Evolutionary conservation across 1,140 invertebrate species (phyloP).

Genomic region (Watersipora subatra): DNA sequence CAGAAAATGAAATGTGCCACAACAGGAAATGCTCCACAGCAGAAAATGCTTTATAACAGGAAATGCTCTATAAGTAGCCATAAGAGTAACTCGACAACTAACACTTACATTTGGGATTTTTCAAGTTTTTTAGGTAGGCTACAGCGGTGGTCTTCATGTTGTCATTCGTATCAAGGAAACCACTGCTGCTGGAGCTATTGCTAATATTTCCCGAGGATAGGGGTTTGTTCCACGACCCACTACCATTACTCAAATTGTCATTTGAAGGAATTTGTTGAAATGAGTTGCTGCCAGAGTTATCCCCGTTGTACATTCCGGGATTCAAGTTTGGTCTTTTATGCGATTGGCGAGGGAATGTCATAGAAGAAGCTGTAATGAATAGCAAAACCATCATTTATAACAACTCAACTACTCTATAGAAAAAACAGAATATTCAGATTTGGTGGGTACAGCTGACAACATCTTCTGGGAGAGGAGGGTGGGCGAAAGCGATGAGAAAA

Average conservation of each 20-base stretch:
- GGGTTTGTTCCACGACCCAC: neutral
- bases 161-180: neutral
- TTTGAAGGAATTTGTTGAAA: neutral
- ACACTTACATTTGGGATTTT: neutral
- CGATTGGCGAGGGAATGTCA: neutral
- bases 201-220: neutral
- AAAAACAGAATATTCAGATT: too few relatives aligned
- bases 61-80: too few relatives aligned
- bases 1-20: too few relatives aligned
- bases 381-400: too few relatives aligned
- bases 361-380: too few relatives aligned
- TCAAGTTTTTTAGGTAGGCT: neutral
- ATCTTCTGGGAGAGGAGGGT: too few relatives aligned
- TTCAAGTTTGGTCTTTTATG: neutral
- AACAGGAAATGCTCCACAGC: too few relatives aligned
- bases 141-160: neutral
- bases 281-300: neutral
- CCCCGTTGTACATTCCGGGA: neutral
- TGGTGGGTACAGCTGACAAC: too few relatives aligned
- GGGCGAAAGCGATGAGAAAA: too few relatives aligned
- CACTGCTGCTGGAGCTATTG: neutral
- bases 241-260: neutral
- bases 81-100: too few relatives aligned
- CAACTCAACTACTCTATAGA: too few relatives aligned
- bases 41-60: too few relatives aligned